phyloP scores from a whole-genome alignment of 2,113 vertebrate genomes.

The Ascaphus truei region DNA sequence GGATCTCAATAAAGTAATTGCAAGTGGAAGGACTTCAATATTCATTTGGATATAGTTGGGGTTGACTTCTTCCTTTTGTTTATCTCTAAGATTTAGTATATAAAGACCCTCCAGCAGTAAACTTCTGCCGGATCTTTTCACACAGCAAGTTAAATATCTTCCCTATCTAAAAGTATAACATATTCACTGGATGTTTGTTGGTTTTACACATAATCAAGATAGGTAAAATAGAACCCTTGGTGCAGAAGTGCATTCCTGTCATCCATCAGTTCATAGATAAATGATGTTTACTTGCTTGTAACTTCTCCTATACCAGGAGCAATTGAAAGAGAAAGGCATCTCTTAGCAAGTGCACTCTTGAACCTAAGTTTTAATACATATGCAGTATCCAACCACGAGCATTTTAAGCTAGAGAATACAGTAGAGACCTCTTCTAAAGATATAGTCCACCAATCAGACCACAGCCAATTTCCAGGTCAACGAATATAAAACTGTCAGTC shows the following conservation, averaged over 20 bases:
- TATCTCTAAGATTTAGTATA: neutral
- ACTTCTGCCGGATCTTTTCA: too few relatives aligned
- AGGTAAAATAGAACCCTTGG: conserved; percentile 21
- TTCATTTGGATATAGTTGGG: neutral
- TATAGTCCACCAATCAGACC: conserved; percentile 6
- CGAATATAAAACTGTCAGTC: conserved; percentile 16
- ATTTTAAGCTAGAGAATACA: conserved; percentile 18
- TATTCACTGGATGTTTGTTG: neutral
- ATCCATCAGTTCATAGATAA: conserved; percentile 26
- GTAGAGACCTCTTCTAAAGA: conserved; percentile 1
- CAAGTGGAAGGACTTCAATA: neutral
- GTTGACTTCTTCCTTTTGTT: neutral
- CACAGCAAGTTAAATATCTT: neutral
- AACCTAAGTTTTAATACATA: conserved; percentile 26
- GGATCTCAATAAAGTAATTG: too few relatives aligned
- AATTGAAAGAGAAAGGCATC: conserved; percentile 11
- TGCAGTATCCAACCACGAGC: conserved; percentile 3
- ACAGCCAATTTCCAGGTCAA: conserved; percentile 34
- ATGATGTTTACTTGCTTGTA: conserved; percentile 31
- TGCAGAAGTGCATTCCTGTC: conserved; percentile 24
- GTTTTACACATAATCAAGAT: neutral
- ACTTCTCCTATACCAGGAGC: conserved; percentile 7
- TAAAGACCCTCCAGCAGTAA: neutral
- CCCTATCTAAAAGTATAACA: neutral
- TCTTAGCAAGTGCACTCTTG: conserved; percentile 29